A percentile compares a stretch with the other conserved stretches of the same genome.
Evolutionary conservation across 1,140 invertebrate genomes (phyloP).

Genomic region (Conus ventricosus): DNA sequence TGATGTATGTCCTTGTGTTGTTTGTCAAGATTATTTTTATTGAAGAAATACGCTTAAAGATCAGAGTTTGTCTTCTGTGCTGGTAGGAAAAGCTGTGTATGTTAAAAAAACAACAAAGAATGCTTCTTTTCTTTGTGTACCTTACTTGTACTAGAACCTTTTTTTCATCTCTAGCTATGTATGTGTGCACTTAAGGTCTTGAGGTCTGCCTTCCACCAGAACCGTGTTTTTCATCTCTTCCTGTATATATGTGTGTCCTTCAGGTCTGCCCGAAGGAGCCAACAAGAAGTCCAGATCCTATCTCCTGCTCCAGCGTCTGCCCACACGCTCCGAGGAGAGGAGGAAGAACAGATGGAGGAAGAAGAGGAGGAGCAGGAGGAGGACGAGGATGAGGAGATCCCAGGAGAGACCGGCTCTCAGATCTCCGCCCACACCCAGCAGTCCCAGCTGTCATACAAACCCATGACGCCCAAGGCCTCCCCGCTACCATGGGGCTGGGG

Average conservation of each 20-base stretch:
- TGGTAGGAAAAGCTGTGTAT: too few relatives aligned
- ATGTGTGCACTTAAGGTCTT: too few relatives aligned
- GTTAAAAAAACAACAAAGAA: too few relatives aligned
- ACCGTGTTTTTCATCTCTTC: not conserved
- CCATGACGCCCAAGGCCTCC: conserved; percentile 66
- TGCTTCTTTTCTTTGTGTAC: too few relatives aligned
- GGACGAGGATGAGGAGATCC: conserved; percentile 45
- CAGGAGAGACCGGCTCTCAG: conserved; percentile 27
- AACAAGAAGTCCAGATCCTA: conserved; percentile 67
- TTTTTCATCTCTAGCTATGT: conserved; percentile 66
- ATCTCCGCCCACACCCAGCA: conserved; percentile 45
- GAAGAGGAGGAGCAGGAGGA: conserved; percentile 51
- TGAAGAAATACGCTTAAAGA: too few relatives aligned
- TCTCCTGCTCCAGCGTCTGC: conserved; percentile 59
- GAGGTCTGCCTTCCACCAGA: not conserved
- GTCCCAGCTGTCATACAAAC: conserved; percentile 69
- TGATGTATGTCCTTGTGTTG: too few relatives aligned
- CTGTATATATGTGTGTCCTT: not conserved
- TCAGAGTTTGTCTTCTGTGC: too few relatives aligned
- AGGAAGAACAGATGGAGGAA: conserved; percentile 50
- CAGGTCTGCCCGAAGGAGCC: conserved; percentile 65
- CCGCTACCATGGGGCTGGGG: conserved; percentile 63
- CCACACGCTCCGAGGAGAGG: conserved; percentile 44
- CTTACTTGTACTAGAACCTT: not conserved
- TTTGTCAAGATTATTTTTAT: too few relatives aligned